A percentile compares a stretch with the other conserved stretches of the same genome.
These are phyloP conservation scores for Stictocephala bisonia DNA, from an alignment of 2,888 invertebrate species.

Conservation along the genomic window DNA sequence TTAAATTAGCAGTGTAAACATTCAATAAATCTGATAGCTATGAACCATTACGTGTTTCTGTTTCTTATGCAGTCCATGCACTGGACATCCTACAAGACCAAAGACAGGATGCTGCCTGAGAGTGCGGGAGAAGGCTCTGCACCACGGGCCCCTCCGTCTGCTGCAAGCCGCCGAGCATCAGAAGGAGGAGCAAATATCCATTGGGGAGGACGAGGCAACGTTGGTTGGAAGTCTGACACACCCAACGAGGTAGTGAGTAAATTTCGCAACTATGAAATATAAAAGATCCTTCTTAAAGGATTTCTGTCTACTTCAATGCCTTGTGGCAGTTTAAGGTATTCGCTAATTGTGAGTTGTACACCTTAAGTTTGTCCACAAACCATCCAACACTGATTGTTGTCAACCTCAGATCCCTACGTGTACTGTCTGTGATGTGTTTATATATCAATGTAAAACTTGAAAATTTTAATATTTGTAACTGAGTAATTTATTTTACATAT, in stretches of 20 bases:
- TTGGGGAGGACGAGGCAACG: conserved; percentile 67
- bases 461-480: too few relatives aligned
- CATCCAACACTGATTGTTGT: background rate
- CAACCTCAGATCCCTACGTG: conserved; percentile 2
- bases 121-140: conserved; percentile 60
- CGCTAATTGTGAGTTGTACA: conserved; percentile 29
- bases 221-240: conserved; percentile 79
- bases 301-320: background rate
- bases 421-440: conserved; percentile 32
- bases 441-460: conserved; percentile 13
- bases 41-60: conserved; percentile 27
- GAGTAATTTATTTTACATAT: too few relatives aligned
- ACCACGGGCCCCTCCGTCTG: conserved; percentile 64
- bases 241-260: conserved; percentile 85
- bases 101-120: conserved; percentile 84
- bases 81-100: conserved; percentile 90
- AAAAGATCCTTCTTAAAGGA: conserved; percentile 63
- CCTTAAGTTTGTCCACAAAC: conserved; percentile 14
- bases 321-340: conserved; percentile 19
- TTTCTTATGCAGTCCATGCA: conserved; percentile 81
- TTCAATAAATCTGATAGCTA: background rate
- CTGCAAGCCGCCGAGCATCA: conserved; percentile 77
- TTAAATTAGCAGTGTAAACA: too few relatives aligned
- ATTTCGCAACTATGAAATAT: conserved; percentile 93
- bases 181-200: conserved; percentile 89